A percentile compares a stretch with the other conserved stretches of the same genome.
phyloP scores from a whole-genome alignment of 2,888 invertebrate species.

The Folsomia candida region DNA sequence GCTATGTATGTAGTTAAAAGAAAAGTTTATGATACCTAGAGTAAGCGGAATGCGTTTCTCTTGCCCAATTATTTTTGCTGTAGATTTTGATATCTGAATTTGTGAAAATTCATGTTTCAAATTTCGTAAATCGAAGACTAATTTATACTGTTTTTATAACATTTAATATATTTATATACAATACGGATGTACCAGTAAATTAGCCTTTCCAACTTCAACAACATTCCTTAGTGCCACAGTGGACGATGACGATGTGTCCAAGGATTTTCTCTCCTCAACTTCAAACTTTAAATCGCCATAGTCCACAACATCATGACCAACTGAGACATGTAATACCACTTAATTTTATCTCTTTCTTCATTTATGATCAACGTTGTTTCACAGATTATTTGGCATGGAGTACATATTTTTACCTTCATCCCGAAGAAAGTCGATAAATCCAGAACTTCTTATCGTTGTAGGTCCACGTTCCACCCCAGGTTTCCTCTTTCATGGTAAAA shows the following conservation, averaged over 20 bases:
- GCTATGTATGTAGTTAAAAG: neutral
- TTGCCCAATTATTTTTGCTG: slow-evolving; percentile 26
- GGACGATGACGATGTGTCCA: neutral
- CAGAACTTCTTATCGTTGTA: slow-evolving; percentile 64
- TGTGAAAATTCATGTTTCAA: neutral
- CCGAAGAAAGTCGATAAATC: slow-evolving; percentile 63
- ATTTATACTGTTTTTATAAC: too few species aligned
- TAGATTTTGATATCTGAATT: slow-evolving; percentile 39
- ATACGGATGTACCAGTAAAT: neutral
- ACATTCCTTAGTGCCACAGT: neutral
- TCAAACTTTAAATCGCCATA: slow-evolving; percentile 61
- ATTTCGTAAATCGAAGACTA: neutral
- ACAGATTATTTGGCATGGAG: too few species aligned
- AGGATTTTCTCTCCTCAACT: neutral
- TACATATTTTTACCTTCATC: slow-evolving; percentile 68
- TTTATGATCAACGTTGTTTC: too few species aligned
- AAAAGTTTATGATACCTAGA: slow-evolving; percentile 55
- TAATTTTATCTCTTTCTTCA: too few species aligned
- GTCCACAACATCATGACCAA: slow-evolving; percentile 64
- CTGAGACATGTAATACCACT: slow-evolving; percentile 54
- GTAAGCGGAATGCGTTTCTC: slow-evolving; percentile 53
- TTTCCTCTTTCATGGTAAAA: slow-evolving; percentile 56
- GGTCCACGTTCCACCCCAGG: slow-evolving; percentile 72
- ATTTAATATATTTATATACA: too few species aligned
- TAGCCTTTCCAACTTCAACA: neutral